Evolutionary conservation across 2,113 vertebrate species (phyloP), one percentile per base, ranked within the genome.

Genomic region (Puntigrus tetrazona): DNA sequence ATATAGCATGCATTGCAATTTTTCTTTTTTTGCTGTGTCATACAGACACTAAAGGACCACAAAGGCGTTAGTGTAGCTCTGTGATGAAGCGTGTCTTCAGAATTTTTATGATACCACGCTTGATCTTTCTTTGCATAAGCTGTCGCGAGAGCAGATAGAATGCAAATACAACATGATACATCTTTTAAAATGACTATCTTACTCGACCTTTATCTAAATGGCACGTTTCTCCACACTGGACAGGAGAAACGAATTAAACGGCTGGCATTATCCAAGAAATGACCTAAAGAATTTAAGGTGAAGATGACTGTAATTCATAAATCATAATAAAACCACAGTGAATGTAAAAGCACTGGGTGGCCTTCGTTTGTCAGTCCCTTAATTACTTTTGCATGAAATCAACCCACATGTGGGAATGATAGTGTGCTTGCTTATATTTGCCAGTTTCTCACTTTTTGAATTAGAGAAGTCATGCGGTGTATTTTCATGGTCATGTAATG

Each of bases 41-140:
- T 67, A n/a, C 8, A 83, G 38, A n/a, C 8, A n/a, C 57, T 1
- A 27, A 36, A 43, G 25, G 14, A 67, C 9, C 27, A 84, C 83
- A 84, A 84, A 84, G 36, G n/a, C 43, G 2, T 29, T 50, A 55
- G 50, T 84, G 74, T 84, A 14, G 31, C 3, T 50, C 20, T 47
- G 22, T 31, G 10, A 47, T 67, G 31, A 76, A 83, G 27, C 55
- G 43, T 67, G 18, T 84, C 22, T 65, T 78, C 43, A 52, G 59
- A 50, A 55, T 20, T 57, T 29, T 34, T 63, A 76, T 8, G 18
- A 45, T 31, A 25, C 27, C 20, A 67, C 9, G 27, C 41, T 59
- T 13, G 47, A 57, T 79, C 38, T 65, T 65, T 31, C 61, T 47
- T 65, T 14, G 9, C 36, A 57, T 10, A n/a, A 59, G 55, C 22